phyloP scores from a whole-genome alignment of 2,797 vertebrate genomes.

The Urosaurus nigricauda region DNA sequence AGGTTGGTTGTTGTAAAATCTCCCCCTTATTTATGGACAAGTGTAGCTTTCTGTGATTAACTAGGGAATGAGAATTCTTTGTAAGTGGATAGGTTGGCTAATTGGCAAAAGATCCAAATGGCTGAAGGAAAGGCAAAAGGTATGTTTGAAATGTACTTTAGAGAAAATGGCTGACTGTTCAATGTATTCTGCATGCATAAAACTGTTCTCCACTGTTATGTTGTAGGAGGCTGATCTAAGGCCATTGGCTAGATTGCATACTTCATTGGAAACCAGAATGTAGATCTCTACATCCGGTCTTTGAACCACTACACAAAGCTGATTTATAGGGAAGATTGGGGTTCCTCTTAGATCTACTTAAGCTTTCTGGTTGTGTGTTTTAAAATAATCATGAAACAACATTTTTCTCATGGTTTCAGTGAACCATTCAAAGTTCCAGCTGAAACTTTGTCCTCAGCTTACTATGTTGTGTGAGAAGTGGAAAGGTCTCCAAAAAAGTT shows the following conservation, averaged over 20 bases:
- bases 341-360: neutral
- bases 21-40: neutral
- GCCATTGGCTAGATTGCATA: neutral
- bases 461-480: neutral
- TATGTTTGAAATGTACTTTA: neutral
- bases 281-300: too few relatives aligned
- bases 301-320: too few relatives aligned
- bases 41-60: neutral
- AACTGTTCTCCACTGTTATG: neutral
- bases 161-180: neutral
- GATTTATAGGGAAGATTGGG: too few relatives aligned
- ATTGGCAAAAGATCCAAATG: neutral
- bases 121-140: neutral
- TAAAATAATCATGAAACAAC: neutral
- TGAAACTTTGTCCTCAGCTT: slow-evolving; percentile 39
- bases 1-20: neutral
- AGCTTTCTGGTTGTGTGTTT: neutral
- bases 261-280: neutral
- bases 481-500: slow-evolving; percentile 46
- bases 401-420: slow-evolving; percentile 1
- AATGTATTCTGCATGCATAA: neutral
- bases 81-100: too few relatives aligned
- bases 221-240: neutral
- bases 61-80: neutral
- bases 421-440: slow-evolving; percentile 44